Base-by-base conservation (phyloP, 1,140 invertebrate genomes). In the Nomia melanderi region DNA sequence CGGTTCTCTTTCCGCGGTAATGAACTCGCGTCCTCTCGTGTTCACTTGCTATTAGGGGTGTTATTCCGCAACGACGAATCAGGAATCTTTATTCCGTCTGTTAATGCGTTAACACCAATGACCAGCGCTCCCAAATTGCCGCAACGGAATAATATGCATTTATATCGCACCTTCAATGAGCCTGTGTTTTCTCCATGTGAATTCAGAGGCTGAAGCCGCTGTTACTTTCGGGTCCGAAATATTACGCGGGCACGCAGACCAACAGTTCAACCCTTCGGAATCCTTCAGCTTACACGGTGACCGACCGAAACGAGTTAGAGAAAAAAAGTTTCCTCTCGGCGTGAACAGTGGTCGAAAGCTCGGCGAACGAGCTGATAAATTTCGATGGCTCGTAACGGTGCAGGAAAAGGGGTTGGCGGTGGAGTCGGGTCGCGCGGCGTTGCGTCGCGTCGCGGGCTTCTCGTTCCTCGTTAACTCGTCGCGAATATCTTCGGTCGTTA, bases 401-500 rank as follows among this genome's bases (percentile, higher is more conserved):
- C n/a, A 9, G 5, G n/a, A 36, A n/a, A 27, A 8, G 4, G 14
- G 36, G n/a, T n/a, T n/a, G n/a, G n/a, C n/a, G 36, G 50, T 23
- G 44, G 59, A 50, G 39, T 1, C 5, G n/a, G n/a, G n/a, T n/a
- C 25, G 47, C 8, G n/a, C 41, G 64, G 36, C 56, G 50, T n/a
- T n/a, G n/a, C n/a, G 41, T 44, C 14, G 36, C 36, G 11, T 11
- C 5, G 62, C 20, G 56, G 66, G 11, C 8, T 33, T 39, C 53
- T 57, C 64, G 64, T 59, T 63, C 17, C 66, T 63, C 66, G 66
- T 77, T 77, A 77, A 63, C 75, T 41, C 57, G 65, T 64, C 59
- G 75, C 54, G 62, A 78, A 60, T 66, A 53, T 72, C 65, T 62
- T 74, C 23, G 36, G 74, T 62, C 54, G 75, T 82, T 82, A 75